These are phyloP conservation scores for Drosophila repletoides DNA, from an alignment of 1,140 invertebrate genomes.

Conservation along the genomic window DNA sequence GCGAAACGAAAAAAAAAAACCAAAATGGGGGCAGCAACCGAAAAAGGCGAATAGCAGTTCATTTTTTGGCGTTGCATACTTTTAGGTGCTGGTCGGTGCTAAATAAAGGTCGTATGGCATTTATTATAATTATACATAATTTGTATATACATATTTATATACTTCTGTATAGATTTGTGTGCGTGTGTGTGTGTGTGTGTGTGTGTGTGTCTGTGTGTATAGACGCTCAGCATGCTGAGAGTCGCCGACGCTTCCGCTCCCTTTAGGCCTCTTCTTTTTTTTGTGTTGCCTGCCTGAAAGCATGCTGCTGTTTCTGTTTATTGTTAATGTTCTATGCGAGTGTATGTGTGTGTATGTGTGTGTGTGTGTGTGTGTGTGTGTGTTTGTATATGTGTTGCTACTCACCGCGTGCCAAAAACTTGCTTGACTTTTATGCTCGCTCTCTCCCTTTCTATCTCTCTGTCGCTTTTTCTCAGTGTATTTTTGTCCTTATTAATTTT, in stretches of 20 bases:
- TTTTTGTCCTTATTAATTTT: conserved; percentile 43
- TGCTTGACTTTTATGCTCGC: conserved; percentile 15
- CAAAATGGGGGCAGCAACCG: conserved; percentile 10
- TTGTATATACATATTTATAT: neutral
- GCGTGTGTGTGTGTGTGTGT: neutral
- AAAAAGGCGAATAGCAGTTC: neutral
- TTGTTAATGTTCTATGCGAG: conserved; percentile 67
- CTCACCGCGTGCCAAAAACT: conserved; percentile 45
- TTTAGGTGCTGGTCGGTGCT: neutral
- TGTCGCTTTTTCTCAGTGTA: neutral
- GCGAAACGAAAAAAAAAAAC: neutral
- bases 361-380: conserved; percentile 8
- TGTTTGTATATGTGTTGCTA: too few relatives aligned
- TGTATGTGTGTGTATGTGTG: too few relatives aligned
- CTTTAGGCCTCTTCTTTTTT: conserved; percentile 1
- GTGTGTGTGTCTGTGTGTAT: neutral
- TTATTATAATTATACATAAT: conserved; percentile 26
- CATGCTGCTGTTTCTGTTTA: conserved; percentile 55
- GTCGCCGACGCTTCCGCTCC: conserved; percentile 1
- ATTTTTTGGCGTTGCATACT: neutral
- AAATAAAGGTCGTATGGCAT: conserved; percentile 2
- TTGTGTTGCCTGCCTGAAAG: conserved; percentile 7
- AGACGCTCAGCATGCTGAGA: conserved; percentile 7
- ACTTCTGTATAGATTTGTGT: neutral
- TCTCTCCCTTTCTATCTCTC: neutral